phyloP scores from a whole-genome alignment of 2,888 invertebrate species.

The Erebia ligea region DNA sequence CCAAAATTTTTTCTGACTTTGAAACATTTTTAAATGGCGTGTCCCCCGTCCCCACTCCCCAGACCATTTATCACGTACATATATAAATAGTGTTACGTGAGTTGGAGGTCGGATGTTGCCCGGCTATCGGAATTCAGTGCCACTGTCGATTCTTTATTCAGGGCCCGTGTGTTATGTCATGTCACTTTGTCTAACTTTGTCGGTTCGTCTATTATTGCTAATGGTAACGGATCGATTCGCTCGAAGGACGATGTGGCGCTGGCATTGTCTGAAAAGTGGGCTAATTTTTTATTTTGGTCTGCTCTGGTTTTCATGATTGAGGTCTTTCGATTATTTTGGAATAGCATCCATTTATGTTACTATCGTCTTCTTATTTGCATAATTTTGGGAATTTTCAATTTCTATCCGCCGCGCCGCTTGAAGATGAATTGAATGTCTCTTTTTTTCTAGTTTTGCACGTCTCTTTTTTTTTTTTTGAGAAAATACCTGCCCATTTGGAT shows the following conservation, averaged over 20 bases:
- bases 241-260: constrained; percentile 43
- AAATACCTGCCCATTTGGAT: too few species aligned
- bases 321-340: background rate
- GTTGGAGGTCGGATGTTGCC: constrained; percentile 7
- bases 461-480: too few species aligned
- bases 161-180: constrained; percentile 26
- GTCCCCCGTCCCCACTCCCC: background rate
- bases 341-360: background rate
- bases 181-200: constrained; percentile 36
- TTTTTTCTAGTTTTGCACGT: too few species aligned
- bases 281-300: constrained; percentile 7
- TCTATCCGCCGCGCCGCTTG: too few species aligned
- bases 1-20: background rate
- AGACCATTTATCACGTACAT: background rate
- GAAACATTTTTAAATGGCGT: background rate
- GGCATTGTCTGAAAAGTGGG: constrained; percentile 36
- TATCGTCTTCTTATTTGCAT: too few species aligned
- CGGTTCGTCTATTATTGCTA: constrained; percentile 41
- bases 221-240: constrained; percentile 46
- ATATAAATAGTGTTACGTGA: constrained; percentile 3
- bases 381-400: too few species aligned
- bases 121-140: constrained; percentile 12
- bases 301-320: constrained; percentile 1
- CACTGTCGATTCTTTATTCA: constrained; percentile 18
- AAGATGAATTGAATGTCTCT: too few species aligned